Evolutionary conservation across 2,888 invertebrate species (phyloP), one percentile per base, ranked within the genome.

Genomic region (Phania funesta): DNA sequence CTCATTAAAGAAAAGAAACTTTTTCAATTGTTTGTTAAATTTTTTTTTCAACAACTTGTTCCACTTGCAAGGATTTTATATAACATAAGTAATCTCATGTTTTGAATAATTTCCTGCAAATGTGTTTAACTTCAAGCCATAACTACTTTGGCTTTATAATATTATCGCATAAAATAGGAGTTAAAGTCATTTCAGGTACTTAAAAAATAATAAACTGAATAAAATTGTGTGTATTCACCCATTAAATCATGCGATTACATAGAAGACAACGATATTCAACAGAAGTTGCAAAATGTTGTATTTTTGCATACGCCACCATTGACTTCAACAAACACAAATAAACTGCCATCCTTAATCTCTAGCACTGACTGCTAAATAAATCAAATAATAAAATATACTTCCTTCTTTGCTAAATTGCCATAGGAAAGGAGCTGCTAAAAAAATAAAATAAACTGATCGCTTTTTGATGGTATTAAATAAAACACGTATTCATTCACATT

Each of bases 381-480:
- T 22, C 16, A 9, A 16, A 38, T 18, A 38, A 20, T 6, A 18
- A 46, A 56, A 38, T 16, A 11, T 44, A 29, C 20, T 9, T n/a
- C 35, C 35, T 44, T 46, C 56, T 65, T 4, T 32, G 9, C 52
- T 18, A 32, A 74, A 64, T 32, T 64, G 24, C n/a, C 50, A 52
- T 35, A 56, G 56, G n/a, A n/a, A n/a, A n/a, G n/a, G n/a, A n/a
- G n/a, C n/a, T n/a, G n/a, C 24, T 54, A 46, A 62, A 56, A 26
- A 65, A 58, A 38, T 44, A 29, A 86, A 86, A 35, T 46, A 85
- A 84, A 50, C 87, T 88, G 88, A 88, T 88, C 89, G 86, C 88
- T 86, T 89, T 88, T 88, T 88, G 87, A 88, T 88, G 89, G 86
- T 83, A 85, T 84, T 85, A 64, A 86, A 86, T n/a, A n/a, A 86